phyloP scores from a whole-genome alignment of 2,888 invertebrate species.

The Bibio marci region DNA sequence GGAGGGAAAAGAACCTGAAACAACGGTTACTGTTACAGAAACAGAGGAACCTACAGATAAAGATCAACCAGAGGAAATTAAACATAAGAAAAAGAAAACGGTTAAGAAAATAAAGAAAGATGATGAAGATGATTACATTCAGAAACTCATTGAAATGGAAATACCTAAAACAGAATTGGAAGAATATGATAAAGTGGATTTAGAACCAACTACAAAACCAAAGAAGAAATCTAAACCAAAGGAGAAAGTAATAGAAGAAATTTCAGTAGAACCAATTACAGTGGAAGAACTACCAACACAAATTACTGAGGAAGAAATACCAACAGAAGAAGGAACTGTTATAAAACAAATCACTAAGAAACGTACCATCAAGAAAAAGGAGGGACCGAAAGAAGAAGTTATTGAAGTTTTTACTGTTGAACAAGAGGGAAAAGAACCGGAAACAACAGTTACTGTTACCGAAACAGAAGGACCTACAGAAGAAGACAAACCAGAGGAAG shows the following conservation, averaged over 20 bases:
- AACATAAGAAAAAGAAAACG: not conserved
- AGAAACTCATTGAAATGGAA: not conserved
- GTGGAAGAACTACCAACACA: conserved; percentile 8
- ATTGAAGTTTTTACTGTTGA: conserved; percentile 15
- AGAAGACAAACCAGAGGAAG: not conserved
- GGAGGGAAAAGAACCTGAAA: conserved; percentile 15
- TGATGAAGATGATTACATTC: not conserved
- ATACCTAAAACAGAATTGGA: not conserved
- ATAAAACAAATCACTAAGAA: too few relatives aligned
- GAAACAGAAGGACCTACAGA: conserved; percentile 10
- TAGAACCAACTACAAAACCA: not conserved
- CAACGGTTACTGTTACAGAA: conserved; percentile 10
- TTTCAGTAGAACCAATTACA: conserved; percentile 4
- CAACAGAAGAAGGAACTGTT: too few relatives aligned
- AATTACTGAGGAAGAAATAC: conserved; percentile 9
- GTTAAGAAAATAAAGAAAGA: not conserved
- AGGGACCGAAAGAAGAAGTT: conserved; percentile 15
- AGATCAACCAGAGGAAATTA: not conserved
- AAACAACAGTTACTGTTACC: conserved; percentile 11
- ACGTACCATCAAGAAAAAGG: not conserved
- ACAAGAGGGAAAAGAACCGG: conserved; percentile 7
- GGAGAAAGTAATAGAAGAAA: not conserved
- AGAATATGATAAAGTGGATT: not conserved
- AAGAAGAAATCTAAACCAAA: not conserved
- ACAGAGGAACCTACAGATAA: not conserved